These are phyloP conservation scores for Conistra vaccinii DNA, from an alignment of 2,888 invertebrate genomes.

Conservation along the genomic window DNA sequence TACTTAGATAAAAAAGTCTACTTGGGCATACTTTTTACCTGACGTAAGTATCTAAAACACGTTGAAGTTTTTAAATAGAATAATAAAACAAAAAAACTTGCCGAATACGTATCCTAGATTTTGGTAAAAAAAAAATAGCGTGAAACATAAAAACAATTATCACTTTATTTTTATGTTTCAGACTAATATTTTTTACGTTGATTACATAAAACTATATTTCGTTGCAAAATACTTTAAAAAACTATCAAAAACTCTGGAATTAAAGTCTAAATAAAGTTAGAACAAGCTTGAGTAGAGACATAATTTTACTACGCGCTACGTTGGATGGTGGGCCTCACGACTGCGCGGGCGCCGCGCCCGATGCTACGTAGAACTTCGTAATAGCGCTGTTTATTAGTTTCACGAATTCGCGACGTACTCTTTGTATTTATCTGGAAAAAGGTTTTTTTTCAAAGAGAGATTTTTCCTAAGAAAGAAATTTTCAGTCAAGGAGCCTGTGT, in stretches of 20 bases:
- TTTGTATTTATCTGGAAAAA: not conserved
- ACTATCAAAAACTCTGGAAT: not conserved
- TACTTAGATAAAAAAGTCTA: no score
- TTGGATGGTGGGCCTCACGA: conserved; percentile 47
- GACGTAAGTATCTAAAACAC: not conserved
- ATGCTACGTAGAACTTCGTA: conserved; percentile 50
- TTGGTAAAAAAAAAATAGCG: not conserved
- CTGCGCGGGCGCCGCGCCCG: conserved; percentile 28
- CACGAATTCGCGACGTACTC: conserved; percentile 34
- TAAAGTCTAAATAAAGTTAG: conserved; percentile 8
- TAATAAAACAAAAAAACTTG: not conserved
- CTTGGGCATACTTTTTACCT: not conserved
- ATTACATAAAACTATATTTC: conserved; percentile 19
- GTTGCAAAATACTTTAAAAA: not conserved
- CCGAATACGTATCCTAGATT: not conserved
- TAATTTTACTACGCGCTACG: conserved; percentile 45
- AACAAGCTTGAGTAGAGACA: conserved; percentile 16
- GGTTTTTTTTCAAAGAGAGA: not conserved
- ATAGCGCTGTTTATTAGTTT: conserved; percentile 43
- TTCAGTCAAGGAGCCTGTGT: not conserved
- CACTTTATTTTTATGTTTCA: no score
- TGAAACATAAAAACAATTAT: conserved; percentile 1
- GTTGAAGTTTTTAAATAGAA: not conserved
- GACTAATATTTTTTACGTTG: no score
- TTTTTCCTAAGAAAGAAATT: not conserved